phyloP scores from a whole-genome alignment of 2,113 vertebrate species.

The Platichthys flesus region DNA sequence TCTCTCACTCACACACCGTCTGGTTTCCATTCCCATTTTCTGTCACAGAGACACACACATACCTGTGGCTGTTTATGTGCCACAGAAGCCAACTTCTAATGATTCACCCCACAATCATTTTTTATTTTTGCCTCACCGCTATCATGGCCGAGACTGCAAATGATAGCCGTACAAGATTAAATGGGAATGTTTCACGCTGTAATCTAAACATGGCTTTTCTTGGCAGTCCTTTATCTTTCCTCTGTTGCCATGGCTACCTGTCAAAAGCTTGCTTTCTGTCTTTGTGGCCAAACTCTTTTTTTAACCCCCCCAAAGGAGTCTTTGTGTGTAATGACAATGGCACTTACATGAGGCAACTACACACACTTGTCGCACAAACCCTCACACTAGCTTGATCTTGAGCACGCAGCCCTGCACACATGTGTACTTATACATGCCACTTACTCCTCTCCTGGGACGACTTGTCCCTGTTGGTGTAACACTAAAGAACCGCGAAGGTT shows the following conservation, averaged over 20 bases:
- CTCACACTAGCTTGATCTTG: neutral
- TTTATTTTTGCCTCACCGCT: constrained; percentile 25
- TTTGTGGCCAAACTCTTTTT: constrained; percentile 64
- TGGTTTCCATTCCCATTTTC: constrained; percentile 14
- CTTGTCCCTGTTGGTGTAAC: constrained; percentile 41
- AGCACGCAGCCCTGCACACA: neutral
- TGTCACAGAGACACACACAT: neutral
- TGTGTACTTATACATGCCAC: constrained; percentile 14
- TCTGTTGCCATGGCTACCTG: constrained; percentile 75
- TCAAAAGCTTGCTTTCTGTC: constrained; percentile 76
- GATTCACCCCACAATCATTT: constrained; percentile 17
- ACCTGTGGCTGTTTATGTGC: constrained; percentile 40
- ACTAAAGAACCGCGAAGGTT: constrained; percentile 28
- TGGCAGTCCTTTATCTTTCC: constrained; percentile 67
- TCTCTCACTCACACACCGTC: neutral
- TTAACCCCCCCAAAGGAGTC: constrained; percentile 27
- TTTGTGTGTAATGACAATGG: constrained; percentile 61
- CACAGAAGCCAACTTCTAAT: constrained; percentile 39
- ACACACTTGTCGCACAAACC: constrained; percentile 47
- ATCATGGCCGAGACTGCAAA: constrained; percentile 28
- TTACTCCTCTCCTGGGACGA: constrained; percentile 26
- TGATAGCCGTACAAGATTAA: constrained; percentile 42
- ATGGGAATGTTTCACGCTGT: constrained; percentile 39
- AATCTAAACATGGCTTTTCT: constrained; percentile 52
- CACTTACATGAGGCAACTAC: constrained; percentile 45